Conservation (phyloP, 2,888 invertebrate genomes). For the Calliscelio sp. region DNA sequence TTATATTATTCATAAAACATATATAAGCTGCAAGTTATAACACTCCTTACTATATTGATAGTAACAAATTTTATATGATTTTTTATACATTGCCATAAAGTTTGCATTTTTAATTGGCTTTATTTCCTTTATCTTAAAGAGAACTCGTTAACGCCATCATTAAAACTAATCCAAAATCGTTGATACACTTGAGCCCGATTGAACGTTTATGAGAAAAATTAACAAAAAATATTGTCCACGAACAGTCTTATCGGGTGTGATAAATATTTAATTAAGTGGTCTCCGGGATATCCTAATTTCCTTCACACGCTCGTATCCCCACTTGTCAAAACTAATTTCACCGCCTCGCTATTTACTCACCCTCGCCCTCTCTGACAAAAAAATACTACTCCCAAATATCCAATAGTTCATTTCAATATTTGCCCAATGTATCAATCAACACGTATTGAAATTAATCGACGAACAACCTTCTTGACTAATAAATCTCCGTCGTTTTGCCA, state of each 20-base stretch:
- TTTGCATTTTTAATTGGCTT: background rate
- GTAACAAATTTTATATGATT: background rate
- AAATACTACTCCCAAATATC: conserved; percentile 21
- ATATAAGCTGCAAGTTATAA: too few species aligned
- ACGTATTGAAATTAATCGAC: background rate
- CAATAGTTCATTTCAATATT: conserved; percentile 29
- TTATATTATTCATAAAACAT: background rate
- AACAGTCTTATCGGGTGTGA: background rate
- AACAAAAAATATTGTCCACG: background rate
- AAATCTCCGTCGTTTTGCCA: too few species aligned
- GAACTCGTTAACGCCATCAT: too few species aligned
- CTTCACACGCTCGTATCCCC: background rate
- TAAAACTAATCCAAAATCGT: background rate
- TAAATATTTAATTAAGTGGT: conserved; percentile 43
- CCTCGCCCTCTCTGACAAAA: conserved; percentile 22
- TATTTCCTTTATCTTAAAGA: background rate
- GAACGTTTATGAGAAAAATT: background rate
- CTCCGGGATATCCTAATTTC: conserved; percentile 22
- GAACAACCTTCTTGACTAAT: background rate
- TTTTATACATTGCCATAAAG: background rate
- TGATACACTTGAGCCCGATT: background rate
- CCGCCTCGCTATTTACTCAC: conserved; percentile 1
- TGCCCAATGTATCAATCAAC: background rate
- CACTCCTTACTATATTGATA: background rate
- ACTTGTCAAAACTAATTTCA: conserved; percentile 46